Conservation (phyloP, 2,888 invertebrate species). For the Drosophila setosimentum region DNA sequence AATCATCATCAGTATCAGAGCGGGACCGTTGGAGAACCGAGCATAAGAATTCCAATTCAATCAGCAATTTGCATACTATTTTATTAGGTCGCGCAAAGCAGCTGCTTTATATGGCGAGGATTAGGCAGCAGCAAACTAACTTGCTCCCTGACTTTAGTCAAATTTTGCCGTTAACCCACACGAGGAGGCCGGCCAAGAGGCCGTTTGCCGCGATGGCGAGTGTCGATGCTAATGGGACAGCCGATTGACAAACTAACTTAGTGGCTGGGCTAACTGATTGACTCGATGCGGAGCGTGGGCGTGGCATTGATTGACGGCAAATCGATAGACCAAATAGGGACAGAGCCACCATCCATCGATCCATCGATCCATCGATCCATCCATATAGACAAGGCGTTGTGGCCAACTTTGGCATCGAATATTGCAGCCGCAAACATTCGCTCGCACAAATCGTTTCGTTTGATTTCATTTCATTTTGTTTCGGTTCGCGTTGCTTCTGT, state of each 20-base stretch:
- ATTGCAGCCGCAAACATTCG: conserved; percentile 64
- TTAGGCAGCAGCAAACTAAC: conserved; percentile 48
- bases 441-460: conserved; percentile 6
- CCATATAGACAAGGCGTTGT: conserved; percentile 26
- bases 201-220: conserved; percentile 59
- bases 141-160: conserved; percentile 4
- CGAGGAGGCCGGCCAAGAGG: conserved; percentile 20
- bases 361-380: too few relatives aligned
- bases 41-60: conserved; percentile 63
- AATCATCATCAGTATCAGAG: neutral
- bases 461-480: conserved; percentile 60
- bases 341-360: conserved; percentile 21
- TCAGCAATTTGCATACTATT: conserved; percentile 77
- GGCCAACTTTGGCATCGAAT: neutral
- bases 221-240: conserved; percentile 75
- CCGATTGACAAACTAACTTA: conserved; percentile 70
- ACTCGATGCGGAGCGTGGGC: conserved; percentile 33
- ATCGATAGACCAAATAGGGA: conserved; percentile 68
- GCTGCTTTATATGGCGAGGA: conserved; percentile 66
- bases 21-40: conserved; percentile 28
- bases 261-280: conserved; percentile 45
- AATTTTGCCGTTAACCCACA: neutral
- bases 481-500: conserved; percentile 59
- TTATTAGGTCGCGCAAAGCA: conserved; percentile 55
- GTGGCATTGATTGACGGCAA: conserved; percentile 59